Percentiles rank a stretch among this genome's conserved stretches.
These are phyloP conservation scores for Gadus chalcogrammus DNA, from an alignment of 2,113 vertebrate species.

Conservation along the genomic window DNA sequence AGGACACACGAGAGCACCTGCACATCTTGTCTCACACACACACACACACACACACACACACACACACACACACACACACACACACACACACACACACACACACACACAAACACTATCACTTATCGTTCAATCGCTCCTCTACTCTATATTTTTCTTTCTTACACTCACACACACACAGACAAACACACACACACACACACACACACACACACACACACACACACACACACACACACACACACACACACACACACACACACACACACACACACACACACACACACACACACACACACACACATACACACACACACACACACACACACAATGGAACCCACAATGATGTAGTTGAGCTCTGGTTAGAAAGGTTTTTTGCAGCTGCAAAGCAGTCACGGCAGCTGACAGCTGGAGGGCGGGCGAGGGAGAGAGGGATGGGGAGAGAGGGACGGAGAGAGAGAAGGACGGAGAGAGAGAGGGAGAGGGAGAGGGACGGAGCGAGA, in stretches of 20 bases:
- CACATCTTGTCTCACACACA: background rate
- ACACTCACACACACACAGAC: constrained; percentile 1
- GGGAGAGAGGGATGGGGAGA: background rate
- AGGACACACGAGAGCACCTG: constrained; percentile 4
- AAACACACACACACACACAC: no score
- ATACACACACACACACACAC: no score
- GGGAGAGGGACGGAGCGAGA: background rate
- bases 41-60: constrained; percentile 8
- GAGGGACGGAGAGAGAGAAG: background rate
- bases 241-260: no score
- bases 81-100: background rate
- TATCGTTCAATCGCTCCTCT: no score
- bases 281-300: no score
- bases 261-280: constrained; percentile 3
- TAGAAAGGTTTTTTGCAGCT: constrained; percentile 52
- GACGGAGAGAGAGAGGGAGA: background rate
- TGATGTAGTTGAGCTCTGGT: constrained; percentile 27
- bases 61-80: no score
- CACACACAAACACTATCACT: constrained; percentile 2
- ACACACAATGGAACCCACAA: constrained; percentile 11
- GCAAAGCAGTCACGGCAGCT: constrained; percentile 60
- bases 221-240: no score
- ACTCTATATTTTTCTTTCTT: background rate
- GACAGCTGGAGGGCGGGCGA: constrained; percentile 63
- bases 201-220: no score